Conservation (phyloP, 2,888 invertebrate species). For the Drosophila paramelanica region DNA sequence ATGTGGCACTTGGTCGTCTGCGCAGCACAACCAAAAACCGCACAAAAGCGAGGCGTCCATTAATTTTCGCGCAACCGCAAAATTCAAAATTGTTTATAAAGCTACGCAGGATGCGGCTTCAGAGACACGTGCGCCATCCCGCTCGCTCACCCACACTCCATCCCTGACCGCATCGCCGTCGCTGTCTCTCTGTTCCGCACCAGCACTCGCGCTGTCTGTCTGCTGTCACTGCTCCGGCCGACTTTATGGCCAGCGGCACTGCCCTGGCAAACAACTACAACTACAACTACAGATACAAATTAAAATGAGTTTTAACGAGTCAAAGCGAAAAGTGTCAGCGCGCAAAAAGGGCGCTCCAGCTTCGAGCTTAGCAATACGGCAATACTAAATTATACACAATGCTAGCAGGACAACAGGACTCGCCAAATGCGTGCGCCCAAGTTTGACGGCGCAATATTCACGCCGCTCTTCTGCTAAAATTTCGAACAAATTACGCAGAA, state of each 20-base stretch:
- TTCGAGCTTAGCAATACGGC: conserved; percentile 3
- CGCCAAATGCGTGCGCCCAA: conserved; percentile 38
- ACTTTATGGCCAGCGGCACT: conserved; percentile 40
- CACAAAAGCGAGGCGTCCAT: conserved; percentile 82
- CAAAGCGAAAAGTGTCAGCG: conserved; percentile 73
- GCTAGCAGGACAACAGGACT: conserved; percentile 16
- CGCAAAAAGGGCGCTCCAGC: conserved; percentile 34
- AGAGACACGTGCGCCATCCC: conserved; percentile 71
- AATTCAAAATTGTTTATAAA: conserved; percentile 83
- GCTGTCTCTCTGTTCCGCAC: conserved; percentile 1
- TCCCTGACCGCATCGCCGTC: conserved; percentile 5
- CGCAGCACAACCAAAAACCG: conserved; percentile 68
- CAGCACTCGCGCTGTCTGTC: conserved; percentile 15
- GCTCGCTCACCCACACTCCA: conserved; percentile 18
- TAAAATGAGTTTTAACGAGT: conserved; percentile 81
- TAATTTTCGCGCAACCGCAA: conserved; percentile 83
- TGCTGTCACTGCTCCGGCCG: conserved; percentile 14
- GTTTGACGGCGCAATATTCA: conserved; percentile 62
- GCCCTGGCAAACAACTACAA: conserved; percentile 34
- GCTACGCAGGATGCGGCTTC: conserved; percentile 73
- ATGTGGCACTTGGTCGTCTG: conserved; percentile 50
- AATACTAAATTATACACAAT: conserved; percentile 73
- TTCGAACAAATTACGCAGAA: conserved; percentile 84
- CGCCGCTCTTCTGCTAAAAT: conserved; percentile 58
- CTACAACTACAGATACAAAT: conserved; percentile 54